phyloP scores from a whole-genome alignment of 1,140 invertebrate genomes.

The Tribolium madens region DNA sequence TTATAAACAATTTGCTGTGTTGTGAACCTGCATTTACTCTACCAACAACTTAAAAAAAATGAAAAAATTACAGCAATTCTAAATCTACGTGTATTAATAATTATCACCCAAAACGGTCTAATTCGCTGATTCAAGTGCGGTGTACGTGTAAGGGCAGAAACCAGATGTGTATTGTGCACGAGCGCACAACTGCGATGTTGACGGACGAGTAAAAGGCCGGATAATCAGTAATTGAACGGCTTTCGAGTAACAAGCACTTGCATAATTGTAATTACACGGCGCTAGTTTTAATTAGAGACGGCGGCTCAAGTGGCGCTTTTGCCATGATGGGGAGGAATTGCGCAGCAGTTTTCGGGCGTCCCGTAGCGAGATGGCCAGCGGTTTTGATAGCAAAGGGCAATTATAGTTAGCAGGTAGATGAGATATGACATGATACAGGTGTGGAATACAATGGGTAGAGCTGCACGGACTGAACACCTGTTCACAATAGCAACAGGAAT shows the following conservation, averaged over 20 bases:
- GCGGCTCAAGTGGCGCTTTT: background rate
- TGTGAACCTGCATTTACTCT: no score
- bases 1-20: background rate
- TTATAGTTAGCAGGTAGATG: constrained; percentile 45
- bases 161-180: background rate
- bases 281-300: constrained; percentile 33
- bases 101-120: no score
- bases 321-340: background rate
- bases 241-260: constrained; percentile 14
- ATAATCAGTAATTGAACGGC: constrained; percentile 31
- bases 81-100: no score
- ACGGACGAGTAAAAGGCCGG: constrained; percentile 12
- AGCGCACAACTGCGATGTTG: background rate
- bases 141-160: background rate
- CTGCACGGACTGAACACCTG: constrained; percentile 50
- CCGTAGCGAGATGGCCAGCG: constrained; percentile 18
- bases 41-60: no score
- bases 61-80: no score
- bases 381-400: constrained; percentile 11
- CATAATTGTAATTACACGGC: constrained; percentile 29
- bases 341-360: background rate
- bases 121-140: no score
- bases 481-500: constrained; percentile 52
- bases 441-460: constrained; percentile 51
- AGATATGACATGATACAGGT: constrained; percentile 57